These are phyloP conservation scores for Petrocephalus schoutedeni DNA, from an alignment of 2,797 vertebrate species.

Conservation along the genomic window DNA sequence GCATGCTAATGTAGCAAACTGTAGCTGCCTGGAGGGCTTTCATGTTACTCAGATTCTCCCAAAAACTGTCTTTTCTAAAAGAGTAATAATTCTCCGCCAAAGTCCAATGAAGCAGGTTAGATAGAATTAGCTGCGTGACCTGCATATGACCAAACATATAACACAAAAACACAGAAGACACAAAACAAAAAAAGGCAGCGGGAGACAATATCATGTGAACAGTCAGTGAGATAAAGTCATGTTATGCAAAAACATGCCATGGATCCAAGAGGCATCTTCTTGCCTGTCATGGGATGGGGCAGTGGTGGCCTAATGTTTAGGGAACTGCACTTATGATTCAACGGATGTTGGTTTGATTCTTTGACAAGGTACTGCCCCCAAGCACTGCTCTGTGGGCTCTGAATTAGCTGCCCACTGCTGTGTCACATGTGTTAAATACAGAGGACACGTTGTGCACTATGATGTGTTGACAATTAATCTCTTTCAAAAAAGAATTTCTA, in stretches of 20 bases:
- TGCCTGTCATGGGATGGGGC: neutral
- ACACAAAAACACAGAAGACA: neutral
- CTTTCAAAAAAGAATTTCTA: neutral
- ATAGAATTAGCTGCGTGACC: neutral
- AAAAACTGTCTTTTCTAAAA: neutral
- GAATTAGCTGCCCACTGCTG: too few species aligned
- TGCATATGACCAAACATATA: neutral
- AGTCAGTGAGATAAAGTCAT: neutral
- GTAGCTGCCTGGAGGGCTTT: neutral
- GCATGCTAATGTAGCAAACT: neutral
- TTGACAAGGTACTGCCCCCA: too few species aligned
- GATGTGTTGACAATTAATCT: too few species aligned
- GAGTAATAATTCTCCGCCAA: neutral
- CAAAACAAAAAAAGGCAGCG: neutral
- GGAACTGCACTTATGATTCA: too few species aligned
- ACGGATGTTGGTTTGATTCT: too few species aligned
- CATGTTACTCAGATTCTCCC: neutral
- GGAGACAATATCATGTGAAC: neutral
- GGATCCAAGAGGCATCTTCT: neutral
- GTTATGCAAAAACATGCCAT: neutral
- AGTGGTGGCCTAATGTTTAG: too few species aligned
- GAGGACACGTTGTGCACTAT: too few species aligned
- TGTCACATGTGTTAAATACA: too few species aligned
- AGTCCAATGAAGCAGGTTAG: neutral
- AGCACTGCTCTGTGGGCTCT: too few species aligned